Percentiles rank a stretch among this genome's conserved stretches.
Evolutionary conservation across 1,140 invertebrate genomes (phyloP).

Genomic region (Microplitis mediator): DNA sequence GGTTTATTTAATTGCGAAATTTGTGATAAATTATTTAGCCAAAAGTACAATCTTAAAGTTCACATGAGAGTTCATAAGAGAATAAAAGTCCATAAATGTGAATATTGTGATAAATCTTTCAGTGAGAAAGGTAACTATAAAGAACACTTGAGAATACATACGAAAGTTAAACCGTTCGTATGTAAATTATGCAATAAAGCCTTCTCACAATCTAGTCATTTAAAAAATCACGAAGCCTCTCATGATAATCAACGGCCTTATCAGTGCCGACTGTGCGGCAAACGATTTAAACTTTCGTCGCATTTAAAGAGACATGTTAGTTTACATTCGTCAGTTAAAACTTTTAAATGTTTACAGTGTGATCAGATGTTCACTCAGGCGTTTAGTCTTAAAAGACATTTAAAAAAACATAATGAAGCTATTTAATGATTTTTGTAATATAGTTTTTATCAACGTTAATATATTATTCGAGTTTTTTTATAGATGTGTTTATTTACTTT

Average conservation of each 20-base stretch:
- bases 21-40: slow-evolving; percentile 61
- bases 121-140: slow-evolving; percentile 61
- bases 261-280: slow-evolving; percentile 57
- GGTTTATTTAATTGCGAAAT: slow-evolving; percentile 52
- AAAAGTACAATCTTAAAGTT: slow-evolving; percentile 53
- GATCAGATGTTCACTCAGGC: slow-evolving; percentile 58
- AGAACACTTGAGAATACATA: slow-evolving; percentile 63
- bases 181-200: slow-evolving; percentile 60
- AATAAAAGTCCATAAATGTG: slow-evolving; percentile 58
- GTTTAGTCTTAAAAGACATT: slow-evolving; percentile 60
- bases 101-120: slow-evolving; percentile 63
- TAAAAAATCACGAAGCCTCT: slow-evolving; percentile 56
- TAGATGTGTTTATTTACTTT: too few species aligned
- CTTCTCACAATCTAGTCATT: slow-evolving; percentile 56
- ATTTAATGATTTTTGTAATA: neutral
- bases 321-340: slow-evolving; percentile 54
- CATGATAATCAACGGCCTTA: slow-evolving; percentile 54
- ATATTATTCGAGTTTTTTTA: neutral
- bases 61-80: slow-evolving; percentile 53
- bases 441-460: neutral
- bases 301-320: slow-evolving; percentile 56
- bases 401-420: slow-evolving; percentile 51
- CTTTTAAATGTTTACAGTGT: slow-evolving; percentile 58
- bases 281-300: slow-evolving; percentile 56
- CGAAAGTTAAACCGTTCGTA: slow-evolving; percentile 62